phyloP scores from a whole-genome alignment of 1,140 invertebrate genomes.

The Hycleus phaleratus region DNA sequence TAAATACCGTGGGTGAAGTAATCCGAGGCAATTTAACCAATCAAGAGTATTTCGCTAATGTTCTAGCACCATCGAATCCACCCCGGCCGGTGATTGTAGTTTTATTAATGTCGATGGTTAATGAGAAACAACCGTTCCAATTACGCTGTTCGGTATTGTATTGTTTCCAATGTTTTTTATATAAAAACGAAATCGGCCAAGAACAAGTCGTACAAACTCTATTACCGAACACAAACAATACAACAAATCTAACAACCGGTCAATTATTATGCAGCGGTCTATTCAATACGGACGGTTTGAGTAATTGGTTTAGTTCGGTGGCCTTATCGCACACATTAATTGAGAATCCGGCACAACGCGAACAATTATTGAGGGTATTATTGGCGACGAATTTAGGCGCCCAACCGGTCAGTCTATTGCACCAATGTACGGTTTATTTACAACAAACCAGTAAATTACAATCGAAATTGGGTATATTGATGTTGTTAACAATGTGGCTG shows the following conservation, averaged over 20 bases:
- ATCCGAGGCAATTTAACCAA: constrained; percentile 85
- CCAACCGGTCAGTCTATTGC: constrained; percentile 77
- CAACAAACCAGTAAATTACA: constrained; percentile 82
- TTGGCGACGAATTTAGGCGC: constrained; percentile 79
- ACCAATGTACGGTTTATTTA: constrained; percentile 77
- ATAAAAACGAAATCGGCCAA: constrained; percentile 87
- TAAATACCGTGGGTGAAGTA: constrained; percentile 90
- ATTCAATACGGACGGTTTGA: constrained; percentile 84
- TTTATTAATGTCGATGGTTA: constrained; percentile 96
- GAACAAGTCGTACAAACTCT: constrained; percentile 84
- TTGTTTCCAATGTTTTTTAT: constrained; percentile 94
- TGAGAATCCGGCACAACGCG: constrained; percentile 83
- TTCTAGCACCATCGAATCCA: constrained; percentile 88
- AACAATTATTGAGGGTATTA: constrained; percentile 86
- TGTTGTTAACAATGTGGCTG: constrained; percentile 86
- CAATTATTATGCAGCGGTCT: constrained; percentile 92
- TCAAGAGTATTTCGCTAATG: constrained; percentile 85
- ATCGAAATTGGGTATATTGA: constrained; percentile 84
- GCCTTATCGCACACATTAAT: constrained; percentile 86
- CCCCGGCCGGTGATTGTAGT: constrained; percentile 90
- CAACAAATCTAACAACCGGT: constrained; percentile 57
- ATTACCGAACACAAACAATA: constrained; percentile 58
- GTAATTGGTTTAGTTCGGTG: constrained; percentile 95
- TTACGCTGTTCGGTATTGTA: constrained; percentile 88
- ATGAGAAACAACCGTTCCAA: constrained; percentile 92